A percentile compares a stretch with the other conserved stretches of the same genome.
Evolutionary conservation across 1,140 invertebrate species (phyloP).

Genomic region (Andrena cerasifolii): DNA sequence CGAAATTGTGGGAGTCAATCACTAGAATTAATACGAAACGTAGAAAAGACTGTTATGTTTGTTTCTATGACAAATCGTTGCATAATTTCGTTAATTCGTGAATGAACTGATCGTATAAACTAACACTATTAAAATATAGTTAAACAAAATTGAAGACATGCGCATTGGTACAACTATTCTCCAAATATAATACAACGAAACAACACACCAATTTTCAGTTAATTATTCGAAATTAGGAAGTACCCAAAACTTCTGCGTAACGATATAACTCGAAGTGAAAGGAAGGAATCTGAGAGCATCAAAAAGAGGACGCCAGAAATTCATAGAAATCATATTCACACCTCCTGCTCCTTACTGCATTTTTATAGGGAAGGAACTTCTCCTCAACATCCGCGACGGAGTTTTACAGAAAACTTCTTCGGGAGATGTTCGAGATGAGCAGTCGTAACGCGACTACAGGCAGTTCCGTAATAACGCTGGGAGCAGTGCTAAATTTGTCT

Average conservation of each 20-base stretch:
- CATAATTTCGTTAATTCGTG: too few relatives aligned
- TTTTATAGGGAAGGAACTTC: constrained; percentile 8
- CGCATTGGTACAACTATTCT: too few relatives aligned
- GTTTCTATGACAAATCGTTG: too few relatives aligned
- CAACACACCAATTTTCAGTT: too few relatives aligned
- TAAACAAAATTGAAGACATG: too few relatives aligned
- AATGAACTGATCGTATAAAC: too few relatives aligned
- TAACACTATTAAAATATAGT: too few relatives aligned
- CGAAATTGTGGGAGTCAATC: too few relatives aligned
- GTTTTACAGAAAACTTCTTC: constrained; percentile 7
- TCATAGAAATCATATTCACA: not conserved
- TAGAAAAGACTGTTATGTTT: too few relatives aligned
- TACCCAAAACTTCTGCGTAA: not conserved
- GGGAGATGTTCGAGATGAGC: not conserved
- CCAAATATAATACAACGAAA: too few relatives aligned
- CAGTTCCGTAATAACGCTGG: not conserved
- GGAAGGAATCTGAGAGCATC: not conserved
- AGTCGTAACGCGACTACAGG: not conserved
- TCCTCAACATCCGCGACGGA: constrained; percentile 6
- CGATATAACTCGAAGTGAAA: not conserved
- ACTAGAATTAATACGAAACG: too few relatives aligned
- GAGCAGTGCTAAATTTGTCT: constrained; percentile 9
- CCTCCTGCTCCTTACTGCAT: not conserved
- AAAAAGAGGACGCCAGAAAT: not conserved
- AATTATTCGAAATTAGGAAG: not conserved